phyloP scores from a whole-genome alignment of 2,797 vertebrate genomes.

The Corythornis leucogaster region DNA sequence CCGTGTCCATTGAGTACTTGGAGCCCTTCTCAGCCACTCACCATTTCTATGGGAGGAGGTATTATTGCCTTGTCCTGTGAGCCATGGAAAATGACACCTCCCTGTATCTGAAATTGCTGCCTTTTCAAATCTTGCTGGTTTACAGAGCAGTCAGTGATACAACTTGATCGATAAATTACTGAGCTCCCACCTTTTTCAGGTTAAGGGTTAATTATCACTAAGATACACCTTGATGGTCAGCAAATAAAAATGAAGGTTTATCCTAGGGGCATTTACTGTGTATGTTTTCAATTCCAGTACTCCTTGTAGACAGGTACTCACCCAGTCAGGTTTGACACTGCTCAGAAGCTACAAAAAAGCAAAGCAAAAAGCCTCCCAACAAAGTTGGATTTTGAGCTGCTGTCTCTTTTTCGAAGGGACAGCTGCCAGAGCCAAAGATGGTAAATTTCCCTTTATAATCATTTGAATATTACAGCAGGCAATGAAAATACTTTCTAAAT shows the following conservation, averaged over 20 bases:
- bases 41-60: background rate
- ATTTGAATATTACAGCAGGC: background rate
- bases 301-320: background rate
- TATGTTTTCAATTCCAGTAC: background rate
- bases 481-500: background rate
- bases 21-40: background rate
- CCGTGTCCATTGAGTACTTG: background rate
- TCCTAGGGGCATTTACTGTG: background rate
- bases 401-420: background rate
- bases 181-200: background rate
- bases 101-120: background rate
- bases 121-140: background rate
- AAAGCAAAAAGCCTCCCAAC: fast-evolving
- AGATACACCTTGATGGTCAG: background rate
- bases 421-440: background rate
- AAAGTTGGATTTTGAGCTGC: background rate
- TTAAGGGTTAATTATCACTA: background rate
- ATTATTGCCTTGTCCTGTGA: background rate
- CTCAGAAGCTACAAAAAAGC: background rate
- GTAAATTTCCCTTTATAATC: background rate
- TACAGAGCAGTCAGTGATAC: fast-evolving
- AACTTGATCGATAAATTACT: background rate
- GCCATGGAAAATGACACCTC: background rate
- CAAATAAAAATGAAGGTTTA: background rate
- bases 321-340: background rate